A percentile compares a stretch with the other conserved stretches of the same genome.
Conservation (phyloP, 2,888 invertebrate species). For the Quadriops clusia region DNA sequence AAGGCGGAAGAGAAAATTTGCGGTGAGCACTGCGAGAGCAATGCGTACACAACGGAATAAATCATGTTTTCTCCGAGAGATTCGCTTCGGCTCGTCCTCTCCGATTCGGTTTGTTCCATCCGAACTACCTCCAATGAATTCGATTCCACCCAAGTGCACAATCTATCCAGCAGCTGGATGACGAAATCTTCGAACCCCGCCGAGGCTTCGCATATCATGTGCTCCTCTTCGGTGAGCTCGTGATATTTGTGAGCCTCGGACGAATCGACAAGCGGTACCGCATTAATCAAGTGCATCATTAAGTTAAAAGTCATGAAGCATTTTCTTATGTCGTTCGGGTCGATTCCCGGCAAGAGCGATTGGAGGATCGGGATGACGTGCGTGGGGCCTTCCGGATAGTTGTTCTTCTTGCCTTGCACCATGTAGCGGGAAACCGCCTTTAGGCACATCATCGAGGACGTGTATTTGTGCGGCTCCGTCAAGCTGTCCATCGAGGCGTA, state of each 20-base stretch:
- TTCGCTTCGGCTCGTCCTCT: conserved; percentile 53
- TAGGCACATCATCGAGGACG: conserved; percentile 59
- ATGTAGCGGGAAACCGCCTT: conserved; percentile 49
- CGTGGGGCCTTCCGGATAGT: conserved; percentile 63
- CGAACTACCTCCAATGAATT: conserved; percentile 56
- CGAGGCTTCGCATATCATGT: conserved; percentile 63
- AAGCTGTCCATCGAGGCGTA: conserved; percentile 71
- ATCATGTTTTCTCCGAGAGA: conserved; percentile 59
- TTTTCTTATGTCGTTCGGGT: conserved; percentile 76
- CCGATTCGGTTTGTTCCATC: conserved; percentile 48
- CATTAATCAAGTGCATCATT: conserved; percentile 60
- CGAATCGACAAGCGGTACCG: conserved; percentile 77
- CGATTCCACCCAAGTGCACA: conserved; percentile 60
- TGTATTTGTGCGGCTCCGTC: conserved; percentile 78
- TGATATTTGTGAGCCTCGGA: conserved; percentile 59
- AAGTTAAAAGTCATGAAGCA: conserved; percentile 67
- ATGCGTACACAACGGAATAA: conserved; percentile 51
- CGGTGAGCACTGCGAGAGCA: conserved; percentile 63
- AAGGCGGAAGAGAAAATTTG: conserved; percentile 53
- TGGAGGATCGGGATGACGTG: conserved; percentile 73
- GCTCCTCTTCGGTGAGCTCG: conserved; percentile 64
- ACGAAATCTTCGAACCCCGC: conserved; percentile 85
- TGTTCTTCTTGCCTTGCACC: conserved; percentile 39
- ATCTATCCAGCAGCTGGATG: conserved; percentile 68
- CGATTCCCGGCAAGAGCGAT: conserved; percentile 75